Evolutionary conservation across 2,113 vertebrate genomes (phyloP), one percentile per base, ranked within the genome.

Genomic region (Osmerus eperlanus): DNA sequence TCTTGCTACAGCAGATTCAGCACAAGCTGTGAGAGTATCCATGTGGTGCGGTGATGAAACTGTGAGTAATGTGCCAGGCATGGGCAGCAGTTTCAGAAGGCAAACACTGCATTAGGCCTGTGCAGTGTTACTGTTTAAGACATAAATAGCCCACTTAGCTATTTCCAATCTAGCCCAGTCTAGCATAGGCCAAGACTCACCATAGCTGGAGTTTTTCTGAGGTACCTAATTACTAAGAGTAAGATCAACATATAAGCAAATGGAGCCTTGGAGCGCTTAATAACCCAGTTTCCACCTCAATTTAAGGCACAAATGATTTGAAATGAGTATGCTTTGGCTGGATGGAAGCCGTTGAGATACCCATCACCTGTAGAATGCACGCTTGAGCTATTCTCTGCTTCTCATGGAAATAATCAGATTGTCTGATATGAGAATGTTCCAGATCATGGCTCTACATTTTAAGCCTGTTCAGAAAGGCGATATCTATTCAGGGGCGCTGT

Each of bases 41-140:
- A 88, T 83, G 72, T 76, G 64, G 54, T 23, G 19, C 55, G 55
- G 72, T 83, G 81, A 84, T 86, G 89, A 87, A 85, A 89, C 61
- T 73, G 66, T 15, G 77, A 85, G 88, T 67, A 86, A 87, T 61
- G 67, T 11, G 1, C 69, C 32, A 21, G 68, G 76, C 18, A 19
- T 75, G 75, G 69, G 71, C 51, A 66, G 75, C 74, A 70, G 72
- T 3, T 16, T 70, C 53, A 75, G 61, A 11, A 0, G 55, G 51
- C 71, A 25, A 65, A 59, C 58, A 47, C 3, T 63, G 21, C 59
- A 85, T 76, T 47, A 74, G 76, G 68, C 55, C 28, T 65, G 68
- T 32, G 11, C 68, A 72, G 64, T 29, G 53, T 29, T 66, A 74
- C 68, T 66, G 59, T 23, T 25, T 77, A 78, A 75, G 76, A 83